Evolutionary conservation across 2,888 invertebrate species (phyloP).

Genomic region (Aporophyla lueneburgensis): DNA sequence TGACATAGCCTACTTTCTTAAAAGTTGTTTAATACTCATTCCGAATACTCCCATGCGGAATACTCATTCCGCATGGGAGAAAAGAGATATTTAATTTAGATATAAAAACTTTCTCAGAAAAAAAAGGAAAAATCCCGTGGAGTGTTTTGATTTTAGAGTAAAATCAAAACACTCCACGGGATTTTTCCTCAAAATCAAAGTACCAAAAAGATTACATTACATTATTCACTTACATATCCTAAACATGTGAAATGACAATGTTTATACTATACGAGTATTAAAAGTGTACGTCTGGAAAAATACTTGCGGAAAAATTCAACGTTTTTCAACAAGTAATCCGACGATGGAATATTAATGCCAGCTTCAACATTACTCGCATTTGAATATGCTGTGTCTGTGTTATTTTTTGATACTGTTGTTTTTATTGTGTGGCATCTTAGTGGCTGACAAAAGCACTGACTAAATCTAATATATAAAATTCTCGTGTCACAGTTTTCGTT

Average conservation of each 20-base stretch:
- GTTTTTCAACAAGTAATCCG: slow-evolving; percentile 24
- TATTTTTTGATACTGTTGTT: not conserved
- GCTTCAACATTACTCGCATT: slow-evolving; percentile 18
- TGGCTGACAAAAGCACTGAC: too few species aligned
- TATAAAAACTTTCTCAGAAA: too few species aligned
- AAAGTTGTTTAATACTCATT: too few species aligned
- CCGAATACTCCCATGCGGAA: too few species aligned
- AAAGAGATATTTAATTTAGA: not conserved
- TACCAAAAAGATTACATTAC: not conserved
- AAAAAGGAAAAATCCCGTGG: not conserved
- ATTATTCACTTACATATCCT: slow-evolving; percentile 8
- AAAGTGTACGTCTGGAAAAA: not conserved
- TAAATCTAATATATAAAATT: too few species aligned
- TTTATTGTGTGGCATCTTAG: too few species aligned
- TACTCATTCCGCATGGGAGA: too few species aligned
- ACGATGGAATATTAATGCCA: slow-evolving; percentile 30
- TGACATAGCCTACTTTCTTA: too few species aligned
- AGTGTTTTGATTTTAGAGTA: slow-evolving; percentile 15
- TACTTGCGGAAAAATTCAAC: not conserved
- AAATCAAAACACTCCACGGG: too few species aligned
- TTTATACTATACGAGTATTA: not conserved
- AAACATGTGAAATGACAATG: slow-evolving; percentile 16
- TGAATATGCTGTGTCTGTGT: not conserved
- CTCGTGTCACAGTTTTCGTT: too few species aligned
- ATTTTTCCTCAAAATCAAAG: not conserved